Percentiles rank a stretch among this genome's conserved stretches.
Evolutionary conservation across 2,797 vertebrate species (phyloP).

Genomic region (Lagorchestes hirsutus): DNA sequence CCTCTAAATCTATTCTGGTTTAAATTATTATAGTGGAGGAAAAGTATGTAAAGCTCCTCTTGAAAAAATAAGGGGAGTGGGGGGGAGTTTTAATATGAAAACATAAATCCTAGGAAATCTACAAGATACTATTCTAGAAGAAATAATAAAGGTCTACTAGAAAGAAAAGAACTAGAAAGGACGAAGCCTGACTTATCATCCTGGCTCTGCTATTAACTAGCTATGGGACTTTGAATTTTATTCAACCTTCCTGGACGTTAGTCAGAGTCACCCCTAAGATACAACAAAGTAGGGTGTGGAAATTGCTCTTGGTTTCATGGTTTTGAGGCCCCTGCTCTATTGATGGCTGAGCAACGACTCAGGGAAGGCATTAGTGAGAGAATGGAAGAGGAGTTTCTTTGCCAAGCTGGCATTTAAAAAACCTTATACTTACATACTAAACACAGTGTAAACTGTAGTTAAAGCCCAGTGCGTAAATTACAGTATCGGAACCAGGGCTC

Average conservation of each 20-base stretch:
- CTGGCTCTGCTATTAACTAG: not conserved
- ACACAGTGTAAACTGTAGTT: not conserved
- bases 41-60: conserved; percentile 41
- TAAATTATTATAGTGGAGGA: conserved; percentile 39
- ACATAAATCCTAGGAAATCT: conserved; percentile 38
- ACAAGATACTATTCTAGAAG: conserved; percentile 7
- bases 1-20: conserved; percentile 1
- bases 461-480: not conserved
- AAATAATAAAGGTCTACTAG: not conserved
- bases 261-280: not conserved
- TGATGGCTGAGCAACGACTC: not conserved
- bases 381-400: not conserved
- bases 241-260: not conserved
- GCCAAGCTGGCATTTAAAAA: not conserved
- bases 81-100: conserved; percentile 1
- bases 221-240: not conserved
- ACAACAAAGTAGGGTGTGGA: not conserved
- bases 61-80: not conserved
- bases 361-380: not conserved
- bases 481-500: not conserved
- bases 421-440: not conserved
- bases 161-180: not conserved
- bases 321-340: not conserved
- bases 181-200: not conserved
- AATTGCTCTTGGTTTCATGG: not conserved